Conservation (phyloP, 2,113 vertebrate genomes). For the Motacilla tschutschensis region DNA sequence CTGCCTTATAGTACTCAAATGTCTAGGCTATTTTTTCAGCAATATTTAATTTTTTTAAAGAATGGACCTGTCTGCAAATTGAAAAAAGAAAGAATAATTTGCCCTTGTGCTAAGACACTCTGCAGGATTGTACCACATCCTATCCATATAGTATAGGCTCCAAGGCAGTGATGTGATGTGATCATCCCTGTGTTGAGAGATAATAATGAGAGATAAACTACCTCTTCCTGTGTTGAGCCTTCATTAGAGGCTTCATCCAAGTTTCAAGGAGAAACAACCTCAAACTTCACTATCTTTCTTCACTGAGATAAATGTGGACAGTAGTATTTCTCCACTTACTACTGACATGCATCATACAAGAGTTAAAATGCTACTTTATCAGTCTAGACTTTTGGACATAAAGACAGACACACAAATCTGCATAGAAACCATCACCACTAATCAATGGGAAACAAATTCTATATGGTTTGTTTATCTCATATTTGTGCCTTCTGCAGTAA, state of each 20-base stretch:
- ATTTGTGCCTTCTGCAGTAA: background rate
- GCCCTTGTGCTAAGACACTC: background rate
- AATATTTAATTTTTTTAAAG: background rate
- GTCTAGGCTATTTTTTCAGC: background rate
- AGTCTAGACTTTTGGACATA: background rate
- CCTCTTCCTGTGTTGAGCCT: background rate
- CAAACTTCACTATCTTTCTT: background rate
- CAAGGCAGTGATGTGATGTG: background rate
- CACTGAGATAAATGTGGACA: background rate
- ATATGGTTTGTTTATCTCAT: background rate
- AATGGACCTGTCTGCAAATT: background rate
- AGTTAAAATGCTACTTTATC: background rate
- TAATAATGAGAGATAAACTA: background rate
- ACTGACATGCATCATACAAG: background rate
- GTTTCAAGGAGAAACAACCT: background rate
- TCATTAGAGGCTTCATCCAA: background rate
- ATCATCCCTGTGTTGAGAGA: fast-evolving
- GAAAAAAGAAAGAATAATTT: background rate
- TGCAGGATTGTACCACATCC: background rate
- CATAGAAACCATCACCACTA: background rate
- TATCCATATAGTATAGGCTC: background rate
- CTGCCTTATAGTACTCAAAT: background rate
- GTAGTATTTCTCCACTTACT: background rate
- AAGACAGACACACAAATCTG: background rate
- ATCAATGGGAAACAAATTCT: background rate